These are phyloP conservation scores for Caenorhabditis sp. DNA, from an alignment of 2,888 invertebrate species.

Conservation along the genomic window DNA sequence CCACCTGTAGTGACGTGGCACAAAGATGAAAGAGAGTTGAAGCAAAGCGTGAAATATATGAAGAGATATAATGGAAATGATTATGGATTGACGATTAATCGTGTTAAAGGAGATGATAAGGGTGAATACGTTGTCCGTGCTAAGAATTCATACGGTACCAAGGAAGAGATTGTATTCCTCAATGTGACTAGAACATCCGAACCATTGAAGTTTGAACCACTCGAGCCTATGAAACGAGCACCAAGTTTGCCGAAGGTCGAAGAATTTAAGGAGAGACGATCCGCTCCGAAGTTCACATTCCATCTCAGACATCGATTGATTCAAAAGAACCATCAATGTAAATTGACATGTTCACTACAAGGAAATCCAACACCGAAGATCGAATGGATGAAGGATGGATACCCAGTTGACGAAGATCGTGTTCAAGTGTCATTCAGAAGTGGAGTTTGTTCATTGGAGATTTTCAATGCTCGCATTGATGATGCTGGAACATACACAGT, in stretches of 20 bases:
- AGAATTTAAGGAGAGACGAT: slow-evolving; percentile 90
- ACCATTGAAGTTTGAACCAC: slow-evolving; percentile 50
- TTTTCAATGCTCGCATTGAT: slow-evolving; percentile 88
- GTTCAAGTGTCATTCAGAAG: slow-evolving; percentile 79
- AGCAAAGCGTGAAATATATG: slow-evolving; percentile 98
- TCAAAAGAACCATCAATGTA: slow-evolving; percentile 90
- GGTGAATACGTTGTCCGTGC: slow-evolving; percentile 78
- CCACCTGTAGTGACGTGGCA: slow-evolving; percentile 95
- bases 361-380: slow-evolving; percentile 89
- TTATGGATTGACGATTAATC: slow-evolving; percentile 95
- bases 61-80: slow-evolving; percentile 94
- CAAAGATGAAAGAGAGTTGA: slow-evolving; percentile 87
- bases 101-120: slow-evolving; percentile 82
- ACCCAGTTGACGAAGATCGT: slow-evolving; percentile 82
- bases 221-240: slow-evolving; percentile 58
- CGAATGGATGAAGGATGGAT: slow-evolving; percentile 82
- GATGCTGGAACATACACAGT: slow-evolving; percentile 97
- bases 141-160: slow-evolving; percentile 92
- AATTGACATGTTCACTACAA: slow-evolving; percentile 92
- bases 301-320: slow-evolving; percentile 96
- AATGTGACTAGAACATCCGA: slow-evolving; percentile 78
- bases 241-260: slow-evolving; percentile 56
- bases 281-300: slow-evolving; percentile 96
- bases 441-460: slow-evolving; percentile 96
- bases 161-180: slow-evolving; percentile 94